Base-by-base conservation (phyloP, 2,888 invertebrate genomes). In the Sinodicranocentrus sp. region DNA sequence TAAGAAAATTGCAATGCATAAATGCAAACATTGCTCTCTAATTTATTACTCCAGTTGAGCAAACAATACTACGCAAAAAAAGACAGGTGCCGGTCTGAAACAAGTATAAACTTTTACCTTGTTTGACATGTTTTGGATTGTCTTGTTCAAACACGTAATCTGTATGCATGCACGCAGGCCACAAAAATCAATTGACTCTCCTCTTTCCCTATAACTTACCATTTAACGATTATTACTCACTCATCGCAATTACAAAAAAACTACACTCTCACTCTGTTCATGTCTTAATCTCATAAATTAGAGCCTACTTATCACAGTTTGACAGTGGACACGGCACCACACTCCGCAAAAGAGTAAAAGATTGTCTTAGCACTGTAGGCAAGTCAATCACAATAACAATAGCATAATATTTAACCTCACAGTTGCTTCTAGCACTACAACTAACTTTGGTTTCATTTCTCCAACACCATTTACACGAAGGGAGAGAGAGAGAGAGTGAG, bases 251-350 rank as follows among this genome's bases (percentile, higher is more conserved):
- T 21, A 65, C 43, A 13, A 15, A 21, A 57, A 25, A 21, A 57
- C 3, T 65, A 43, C 1, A 21, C n/a, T 6, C n/a, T 63, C 59
- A 23, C 54, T 23, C n/a, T 63, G 65, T 73, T 80, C 72, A 72
- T 80, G 80, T 73, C 72, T 73, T 67, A 80, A 73, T 80, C 72
- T 67, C 67, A 80, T 80, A 80, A 80, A 80, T 80, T 80, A 73
- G 67, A 72, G 65, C 48, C 72, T 57, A 80, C 80, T 80, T 80
- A 80, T 73, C 80, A 72, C 72, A 54, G 54, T 80, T 80, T 80
- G 80, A 80, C 80, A 73, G 73, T 57, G 57, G 67, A 80, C 80
- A 80, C 63, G 80, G 65, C 54, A 65, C 43, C 43, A 80, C 57
- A 67, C 21, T 26, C 71, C 54, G 72, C 65, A 65, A 52, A 80